Percentiles rank a stretch among this genome's conserved stretches.
Conservation (phyloP, 2,797 vertebrate species). For the Melanotaenia parkinsoni region DNA sequence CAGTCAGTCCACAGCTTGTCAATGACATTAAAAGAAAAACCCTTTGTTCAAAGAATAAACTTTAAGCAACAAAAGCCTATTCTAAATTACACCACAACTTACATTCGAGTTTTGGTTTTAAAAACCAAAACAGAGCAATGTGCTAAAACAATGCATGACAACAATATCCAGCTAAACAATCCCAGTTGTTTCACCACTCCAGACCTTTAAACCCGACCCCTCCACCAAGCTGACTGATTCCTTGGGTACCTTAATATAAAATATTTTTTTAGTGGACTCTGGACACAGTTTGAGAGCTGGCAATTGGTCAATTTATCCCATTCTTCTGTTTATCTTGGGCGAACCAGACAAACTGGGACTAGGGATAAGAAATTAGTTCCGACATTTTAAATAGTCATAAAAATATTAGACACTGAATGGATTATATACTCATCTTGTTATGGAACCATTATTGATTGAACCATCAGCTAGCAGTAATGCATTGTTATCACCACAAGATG, state of each 20-base stretch:
- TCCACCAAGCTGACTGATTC: not conserved
- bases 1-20: not conserved
- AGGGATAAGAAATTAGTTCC: no score
- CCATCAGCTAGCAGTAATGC: no score
- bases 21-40: not conserved
- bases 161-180: not conserved
- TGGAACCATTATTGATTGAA: no score
- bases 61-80: not conserved
- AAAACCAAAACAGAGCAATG: not conserved
- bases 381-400: no score
- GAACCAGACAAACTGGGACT: no score
- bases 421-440: no score
- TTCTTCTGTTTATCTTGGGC: no score
- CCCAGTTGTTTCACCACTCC: not conserved
- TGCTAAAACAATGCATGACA: not conserved
- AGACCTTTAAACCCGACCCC: not conserved
- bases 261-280: not conserved
- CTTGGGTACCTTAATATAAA: not conserved
- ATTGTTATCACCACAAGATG: not conserved
- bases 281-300: no score
- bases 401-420: no score
- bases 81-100: not conserved
- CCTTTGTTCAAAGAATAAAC: not conserved
- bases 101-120: not conserved
- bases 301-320: no score